Conservation (phyloP, 2,113 vertebrate genomes). For the Dromaius novaehollandiae region DNA sequence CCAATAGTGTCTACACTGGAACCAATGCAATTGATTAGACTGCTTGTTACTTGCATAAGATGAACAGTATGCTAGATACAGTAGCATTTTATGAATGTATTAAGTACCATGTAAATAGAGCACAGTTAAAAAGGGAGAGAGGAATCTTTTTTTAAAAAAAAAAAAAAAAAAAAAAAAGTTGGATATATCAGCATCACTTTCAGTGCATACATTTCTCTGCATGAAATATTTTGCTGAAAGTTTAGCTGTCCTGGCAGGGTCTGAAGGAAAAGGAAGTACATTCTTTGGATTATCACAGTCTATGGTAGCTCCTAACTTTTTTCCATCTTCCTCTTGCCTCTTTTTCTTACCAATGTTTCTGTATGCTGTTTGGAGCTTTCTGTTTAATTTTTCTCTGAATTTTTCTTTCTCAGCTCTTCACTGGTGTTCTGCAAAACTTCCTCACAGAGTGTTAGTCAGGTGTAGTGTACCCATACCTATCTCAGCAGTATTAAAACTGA, state of each 20-base stretch:
- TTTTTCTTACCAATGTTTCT: neutral
- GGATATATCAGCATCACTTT: neutral
- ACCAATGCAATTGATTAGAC: neutral
- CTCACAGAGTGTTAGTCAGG: neutral
- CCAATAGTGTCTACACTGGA: neutral
- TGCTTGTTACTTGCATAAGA: rapidly evolving
- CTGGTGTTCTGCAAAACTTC: neutral
- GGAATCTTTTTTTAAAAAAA: too few relatives aligned
- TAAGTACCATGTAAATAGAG: neutral
- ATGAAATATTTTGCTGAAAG: neutral
- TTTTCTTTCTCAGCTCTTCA: neutral
- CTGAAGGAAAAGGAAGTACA: neutral
- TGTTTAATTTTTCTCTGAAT: neutral
- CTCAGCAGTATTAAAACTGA: neutral
- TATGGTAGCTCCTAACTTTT: neutral
- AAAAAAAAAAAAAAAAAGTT: too few relatives aligned
- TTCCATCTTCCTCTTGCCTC: neutral
- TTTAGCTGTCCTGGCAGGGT: neutral
- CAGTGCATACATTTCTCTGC: neutral
- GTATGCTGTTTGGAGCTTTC: neutral
- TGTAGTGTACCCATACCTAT: neutral
- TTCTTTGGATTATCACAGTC: neutral
- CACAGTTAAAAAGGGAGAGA: neutral
- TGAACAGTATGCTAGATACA: neutral
- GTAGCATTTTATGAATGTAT: neutral